Base-by-base conservation (phyloP, 2,113 vertebrate species). In the Hydrolagus affinis region DNA sequence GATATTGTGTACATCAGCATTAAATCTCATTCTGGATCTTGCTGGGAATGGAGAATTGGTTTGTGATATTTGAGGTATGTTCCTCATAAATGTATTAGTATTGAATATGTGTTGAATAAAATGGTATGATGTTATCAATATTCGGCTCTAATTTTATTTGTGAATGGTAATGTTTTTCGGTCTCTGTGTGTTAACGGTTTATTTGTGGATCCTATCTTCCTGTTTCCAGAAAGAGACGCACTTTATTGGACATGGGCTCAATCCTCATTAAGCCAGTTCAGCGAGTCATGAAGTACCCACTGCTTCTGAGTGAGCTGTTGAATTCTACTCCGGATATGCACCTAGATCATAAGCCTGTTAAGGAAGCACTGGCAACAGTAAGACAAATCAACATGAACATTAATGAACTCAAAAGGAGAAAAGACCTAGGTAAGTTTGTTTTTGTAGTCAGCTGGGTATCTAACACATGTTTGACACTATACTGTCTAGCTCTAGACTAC, bases 231-330 rank as follows among this genome's bases (percentile, higher is more conserved):
- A 94, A 95, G 71, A 99, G 97, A 89, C 89, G 96, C 0, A 98
- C 95, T 87, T 87, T 99, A 86, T 89, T 95, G 88, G 93, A 99
- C 87, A 96, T 99, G 96, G 96, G 96, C 70, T 99, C 98, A 10
- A 89, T 99, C 86, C 90, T 99, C 90, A 99, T 99, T 90, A 98
- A 97, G 87, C 98, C 98, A 0, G 96, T 99, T 28, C 98, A 99
- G 88, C 93, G 98, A 9, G 92, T 99, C 89, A 99, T 98, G 96
- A 99, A 98, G 89, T 99, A 99, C 76, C 98, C 97, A 0, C 88
- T 99, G 86, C 89, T 99, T 76, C 91, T 99, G 66, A 90, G 90
- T 14, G 96, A 99, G 87, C 94, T 99, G 70, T 92, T 94, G 91
- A 95, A 95, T 85, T 91, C 97, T 25, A 99, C 98, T 7, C 97